A percentile compares a stretch with the other conserved stretches of the same genome.
Conservation (phyloP, 2,113 vertebrate genomes). For the Oceanodroma tethys region DNA sequence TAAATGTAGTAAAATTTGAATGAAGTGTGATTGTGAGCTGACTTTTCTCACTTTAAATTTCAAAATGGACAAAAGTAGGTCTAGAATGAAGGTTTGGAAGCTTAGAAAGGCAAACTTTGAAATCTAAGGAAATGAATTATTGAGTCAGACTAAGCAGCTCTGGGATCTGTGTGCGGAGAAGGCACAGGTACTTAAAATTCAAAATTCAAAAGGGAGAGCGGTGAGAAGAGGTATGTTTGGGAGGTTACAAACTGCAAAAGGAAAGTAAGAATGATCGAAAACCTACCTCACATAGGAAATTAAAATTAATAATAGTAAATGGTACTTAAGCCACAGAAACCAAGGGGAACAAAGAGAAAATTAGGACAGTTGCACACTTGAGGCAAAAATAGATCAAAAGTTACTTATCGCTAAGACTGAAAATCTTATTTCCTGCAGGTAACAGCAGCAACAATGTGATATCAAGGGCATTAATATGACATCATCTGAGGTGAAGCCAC, state of each 20-base stretch:
- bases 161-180: neutral
- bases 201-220: conserved; percentile 14
- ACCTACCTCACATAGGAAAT: neutral
- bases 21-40: neutral
- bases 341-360: neutral
- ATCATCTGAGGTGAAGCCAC: neutral
- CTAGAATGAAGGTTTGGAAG: neutral
- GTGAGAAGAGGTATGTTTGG: neutral
- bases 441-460: neutral
- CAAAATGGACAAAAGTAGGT: conserved; percentile 15
- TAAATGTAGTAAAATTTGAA: neutral
- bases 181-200: conserved; percentile 23
- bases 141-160: conserved; percentile 31
- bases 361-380: neutral
- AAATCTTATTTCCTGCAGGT: neutral
- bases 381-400: neutral
- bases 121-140: conserved; percentile 49
- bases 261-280: neutral
- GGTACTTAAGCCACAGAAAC: neutral
- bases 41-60: neutral
- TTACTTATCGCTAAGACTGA: neutral
- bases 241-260: neutral
- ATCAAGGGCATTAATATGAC: neutral
- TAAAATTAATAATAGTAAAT: neutral
- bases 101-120: conserved; percentile 21